Conservation (phyloP, 2,888 invertebrate species). For the Platypus cylindrus region DNA sequence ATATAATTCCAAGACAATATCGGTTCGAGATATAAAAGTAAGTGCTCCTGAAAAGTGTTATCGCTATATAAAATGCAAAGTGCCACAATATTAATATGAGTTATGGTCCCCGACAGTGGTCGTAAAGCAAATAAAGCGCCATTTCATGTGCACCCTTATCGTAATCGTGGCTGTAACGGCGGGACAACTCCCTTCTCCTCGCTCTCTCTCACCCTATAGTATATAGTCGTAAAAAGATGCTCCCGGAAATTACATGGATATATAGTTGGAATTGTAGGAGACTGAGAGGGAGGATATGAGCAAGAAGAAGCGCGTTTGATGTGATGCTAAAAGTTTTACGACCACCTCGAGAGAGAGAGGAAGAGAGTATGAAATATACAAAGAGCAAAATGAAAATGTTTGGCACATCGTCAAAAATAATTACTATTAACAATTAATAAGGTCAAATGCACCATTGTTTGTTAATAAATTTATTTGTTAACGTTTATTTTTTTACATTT, state of each 20-base stretch:
- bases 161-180: constrained; percentile 32
- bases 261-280: constrained; percentile 32
- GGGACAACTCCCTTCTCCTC: too few species aligned
- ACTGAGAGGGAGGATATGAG: constrained; percentile 17
- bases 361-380: too few species aligned
- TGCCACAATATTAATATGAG: constrained; percentile 31
- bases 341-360: background rate
- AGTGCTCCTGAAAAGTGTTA: constrained; percentile 16
- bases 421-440: too few species aligned
- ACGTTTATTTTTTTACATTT: too few species aligned
- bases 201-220: too few species aligned
- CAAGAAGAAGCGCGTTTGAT: background rate
- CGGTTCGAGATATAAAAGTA: constrained; percentile 12
- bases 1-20: constrained; percentile 9
- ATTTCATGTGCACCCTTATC: constrained; percentile 35
- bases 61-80: constrained; percentile 19
- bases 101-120: constrained; percentile 32
- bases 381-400: too few species aligned
- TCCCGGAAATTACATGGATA: constrained; percentile 22
- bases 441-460: too few species aligned
- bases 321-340: constrained; percentile 5
- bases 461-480: too few species aligned
- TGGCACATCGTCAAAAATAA: too few species aligned
- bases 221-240: constrained; percentile 16
- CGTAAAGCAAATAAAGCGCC: constrained; percentile 36